Conservation (phyloP, 53 echinoderm and acorn worm genomes). For the Patiria pectinifera region DNA sequence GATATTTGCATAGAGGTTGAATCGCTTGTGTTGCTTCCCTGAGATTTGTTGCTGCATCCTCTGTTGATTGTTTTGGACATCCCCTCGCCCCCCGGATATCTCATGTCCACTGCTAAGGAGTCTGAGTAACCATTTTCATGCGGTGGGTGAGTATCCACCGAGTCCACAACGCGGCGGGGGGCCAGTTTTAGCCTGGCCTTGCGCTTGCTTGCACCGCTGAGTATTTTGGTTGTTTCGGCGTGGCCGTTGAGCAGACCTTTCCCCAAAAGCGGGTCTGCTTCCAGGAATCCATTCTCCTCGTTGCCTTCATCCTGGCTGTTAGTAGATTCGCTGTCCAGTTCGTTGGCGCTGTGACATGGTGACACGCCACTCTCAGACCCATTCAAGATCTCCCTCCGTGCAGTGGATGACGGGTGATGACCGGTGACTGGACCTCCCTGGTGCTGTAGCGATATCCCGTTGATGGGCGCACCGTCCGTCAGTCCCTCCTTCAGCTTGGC, state of each 20-base stretch:
- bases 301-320: slow-evolving; percentile 35
- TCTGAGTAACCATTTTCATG: slow-evolving; percentile 21
- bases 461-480: slow-evolving; percentile 21
- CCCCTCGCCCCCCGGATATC: slow-evolving; percentile 12
- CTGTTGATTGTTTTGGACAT: slow-evolving; percentile 9
- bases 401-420: neutral
- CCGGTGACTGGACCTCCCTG: slow-evolving; percentile 45
- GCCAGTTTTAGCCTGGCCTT: slow-evolving; percentile 73
- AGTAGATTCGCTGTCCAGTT: slow-evolving; percentile 68
- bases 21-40: slow-evolving; percentile 68
- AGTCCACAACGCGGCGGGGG: slow-evolving; percentile 52
- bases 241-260: slow-evolving; percentile 35
- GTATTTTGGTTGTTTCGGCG: slow-evolving; percentile 58
- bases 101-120: slow-evolving; percentile 13
- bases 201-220: slow-evolving; percentile 91
- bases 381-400: neutral
- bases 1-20: slow-evolving; percentile 63
- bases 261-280: neutral
- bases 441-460: slow-evolving; percentile 39
- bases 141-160: slow-evolving; percentile 30
- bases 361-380: slow-evolving; percentile 35
- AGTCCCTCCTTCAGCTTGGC: slow-evolving; percentile 91
- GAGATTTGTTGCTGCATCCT: slow-evolving; percentile 64
- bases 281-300: slow-evolving; percentile 50
- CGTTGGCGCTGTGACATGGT: slow-evolving; percentile 72